Evolutionary conservation across 1,140 invertebrate genomes (phyloP).

Genomic region (Leptonema lineaticorne): DNA sequence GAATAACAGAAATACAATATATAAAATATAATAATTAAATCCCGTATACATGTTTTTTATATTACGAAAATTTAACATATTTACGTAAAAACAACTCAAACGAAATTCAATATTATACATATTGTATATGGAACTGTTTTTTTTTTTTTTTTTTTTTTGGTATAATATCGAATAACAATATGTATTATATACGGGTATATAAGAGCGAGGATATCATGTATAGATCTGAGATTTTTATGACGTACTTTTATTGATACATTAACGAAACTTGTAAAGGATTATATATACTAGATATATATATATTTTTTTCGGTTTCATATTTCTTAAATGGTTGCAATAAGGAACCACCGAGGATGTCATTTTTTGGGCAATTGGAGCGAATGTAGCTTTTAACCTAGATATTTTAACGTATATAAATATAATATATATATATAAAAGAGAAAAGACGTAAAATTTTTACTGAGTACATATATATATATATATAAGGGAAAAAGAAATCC

Average conservation of each 20-base stretch:
- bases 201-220: no score
- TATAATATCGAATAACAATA: no score
- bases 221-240: neutral
- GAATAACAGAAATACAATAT: no score
- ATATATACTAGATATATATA: neutral
- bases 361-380: slow-evolving; percentile 20
- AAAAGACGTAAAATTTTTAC: neutral
- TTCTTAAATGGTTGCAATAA: slow-evolving; percentile 20
- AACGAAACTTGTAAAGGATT: neutral
- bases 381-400: slow-evolving; percentile 21
- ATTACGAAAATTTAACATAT: no score
- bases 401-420: neutral
- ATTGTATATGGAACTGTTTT: no score
- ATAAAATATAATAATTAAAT: no score
- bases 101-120: no score
- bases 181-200: no score
- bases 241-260: neutral
- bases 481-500: no score
- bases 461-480: neutral
- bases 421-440: neutral
- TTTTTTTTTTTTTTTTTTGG: no score
- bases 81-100: no score
- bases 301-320: slow-evolving; percentile 8
- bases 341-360: slow-evolving; percentile 5
- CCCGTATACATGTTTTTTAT: no score